phyloP scores from a whole-genome alignment of 2,797 vertebrate genomes.

The Enteromius treurensis region DNA sequence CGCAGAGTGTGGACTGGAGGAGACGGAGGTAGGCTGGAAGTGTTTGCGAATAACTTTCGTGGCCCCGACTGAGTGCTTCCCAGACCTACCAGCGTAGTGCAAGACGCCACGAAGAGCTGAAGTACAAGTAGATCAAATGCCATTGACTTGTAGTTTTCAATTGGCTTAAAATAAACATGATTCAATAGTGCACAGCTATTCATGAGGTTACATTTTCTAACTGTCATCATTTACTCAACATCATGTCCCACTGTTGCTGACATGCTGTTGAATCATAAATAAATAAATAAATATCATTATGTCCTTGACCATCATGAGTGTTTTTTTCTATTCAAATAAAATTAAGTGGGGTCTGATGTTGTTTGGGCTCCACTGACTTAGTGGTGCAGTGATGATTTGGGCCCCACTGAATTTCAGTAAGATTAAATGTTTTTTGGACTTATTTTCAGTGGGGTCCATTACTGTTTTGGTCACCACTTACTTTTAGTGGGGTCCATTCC shows the following conservation, averaged over 20 bases:
- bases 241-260: background rate
- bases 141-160: conserved; percentile 13
- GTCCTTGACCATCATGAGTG: no score
- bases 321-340: background rate
- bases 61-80: conserved; percentile 48
- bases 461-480: no score
- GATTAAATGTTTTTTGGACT: background rate
- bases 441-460: no score
- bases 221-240: background rate
- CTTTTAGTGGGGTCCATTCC: no score
- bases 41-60: conserved; percentile 55
- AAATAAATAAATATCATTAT: no score
- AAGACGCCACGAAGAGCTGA: conserved; percentile 35
- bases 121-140: conserved; percentile 25
- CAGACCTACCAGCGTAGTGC: conserved; percentile 67
- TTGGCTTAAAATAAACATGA: background rate
- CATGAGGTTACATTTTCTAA: background rate
- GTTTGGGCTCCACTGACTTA: background rate
- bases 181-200: background rate
- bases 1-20: conserved; percentile 47
- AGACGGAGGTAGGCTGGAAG: conserved; percentile 55
- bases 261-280: no score
- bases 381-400: background rate
- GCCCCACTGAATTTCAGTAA: background rate
- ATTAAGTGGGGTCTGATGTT: background rate